These are phyloP conservation scores for Perdita meconis DNA, from an alignment of 2,888 invertebrate species.

Conservation along the genomic window DNA sequence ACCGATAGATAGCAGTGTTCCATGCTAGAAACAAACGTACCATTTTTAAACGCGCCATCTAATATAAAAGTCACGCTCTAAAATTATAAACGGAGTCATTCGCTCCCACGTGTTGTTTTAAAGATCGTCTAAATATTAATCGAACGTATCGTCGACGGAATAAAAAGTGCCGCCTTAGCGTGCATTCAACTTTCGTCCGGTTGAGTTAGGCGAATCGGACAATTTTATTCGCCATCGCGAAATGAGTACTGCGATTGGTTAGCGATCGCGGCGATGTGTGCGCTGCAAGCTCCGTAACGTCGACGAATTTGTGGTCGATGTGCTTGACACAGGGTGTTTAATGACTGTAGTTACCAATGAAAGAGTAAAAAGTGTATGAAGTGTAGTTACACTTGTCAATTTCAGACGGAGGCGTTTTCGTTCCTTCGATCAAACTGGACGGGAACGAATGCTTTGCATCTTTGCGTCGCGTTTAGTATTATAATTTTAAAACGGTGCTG, in stretches of 20 bases:
- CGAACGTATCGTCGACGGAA: neutral
- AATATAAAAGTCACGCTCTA: slow-evolving; percentile 30
- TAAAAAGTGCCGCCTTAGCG: neutral
- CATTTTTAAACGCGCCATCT: slow-evolving; percentile 62
- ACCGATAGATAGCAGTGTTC: slow-evolving; percentile 47
- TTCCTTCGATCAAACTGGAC: slow-evolving; percentile 39
- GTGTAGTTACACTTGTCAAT: slow-evolving; percentile 37
- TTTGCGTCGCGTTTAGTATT: slow-evolving; percentile 9
- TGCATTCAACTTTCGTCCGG: neutral
- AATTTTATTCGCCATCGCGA: slow-evolving; percentile 6
- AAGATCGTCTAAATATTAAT: slow-evolving; percentile 7
- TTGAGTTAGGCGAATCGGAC: neutral
- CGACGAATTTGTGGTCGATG: slow-evolving; percentile 6
- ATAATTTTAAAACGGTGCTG: slow-evolving; percentile 27
- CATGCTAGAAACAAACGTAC: slow-evolving; percentile 38
- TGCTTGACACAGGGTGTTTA: slow-evolving; percentile 40
- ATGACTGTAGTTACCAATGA: slow-evolving; percentile 24
- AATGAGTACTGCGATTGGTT: slow-evolving; percentile 12
- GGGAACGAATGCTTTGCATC: slow-evolving; percentile 36
- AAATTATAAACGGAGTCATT: slow-evolving; percentile 19
- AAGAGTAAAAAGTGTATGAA: slow-evolving; percentile 20
- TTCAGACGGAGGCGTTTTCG: slow-evolving; percentile 22
- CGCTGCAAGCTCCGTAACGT: slow-evolving; percentile 40
- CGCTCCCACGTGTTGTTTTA: too few species aligned
- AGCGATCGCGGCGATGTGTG: neutral